Percentiles rank a stretch among this genome's conserved stretches.
Evolutionary conservation across 2,797 vertebrate species (phyloP).

Genomic region (Scomberomorus guttatus): DNA sequence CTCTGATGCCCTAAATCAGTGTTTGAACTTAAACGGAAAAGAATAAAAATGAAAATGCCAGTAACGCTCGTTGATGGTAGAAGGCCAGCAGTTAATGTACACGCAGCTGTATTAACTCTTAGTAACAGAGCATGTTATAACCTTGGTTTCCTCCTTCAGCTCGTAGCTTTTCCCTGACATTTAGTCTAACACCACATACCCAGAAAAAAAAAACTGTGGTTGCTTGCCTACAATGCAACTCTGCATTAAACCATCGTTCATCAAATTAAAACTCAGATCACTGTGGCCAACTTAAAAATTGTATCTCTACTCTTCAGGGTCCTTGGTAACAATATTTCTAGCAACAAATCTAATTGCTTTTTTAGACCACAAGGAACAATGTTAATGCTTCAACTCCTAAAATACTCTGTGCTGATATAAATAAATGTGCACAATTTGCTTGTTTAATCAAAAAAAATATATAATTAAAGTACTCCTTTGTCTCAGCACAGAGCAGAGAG

Average conservation of each 20-base stretch:
- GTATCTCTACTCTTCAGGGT: neutral
- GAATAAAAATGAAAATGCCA: too few relatives aligned
- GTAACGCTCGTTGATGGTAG: too few relatives aligned
- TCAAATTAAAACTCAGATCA: neutral
- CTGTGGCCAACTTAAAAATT: neutral
- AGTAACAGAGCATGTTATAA: too few relatives aligned
- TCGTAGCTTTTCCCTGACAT: neutral
- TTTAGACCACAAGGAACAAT: too few relatives aligned
- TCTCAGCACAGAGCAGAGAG: constrained; percentile 29
- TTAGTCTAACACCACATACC: neutral
- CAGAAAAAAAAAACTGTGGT: neutral
- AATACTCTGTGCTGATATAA: too few relatives aligned
- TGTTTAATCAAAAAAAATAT: neutral
- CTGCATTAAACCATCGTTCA: neutral
- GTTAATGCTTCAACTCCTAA: too few relatives aligned
- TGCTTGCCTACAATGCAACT: neutral
- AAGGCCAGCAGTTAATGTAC: neutral
- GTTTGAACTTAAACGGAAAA: too few relatives aligned
- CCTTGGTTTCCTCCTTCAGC: neutral
- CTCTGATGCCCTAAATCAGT: neutral
- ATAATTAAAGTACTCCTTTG: neutral
- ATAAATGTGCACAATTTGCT: neutral
- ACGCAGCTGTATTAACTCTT: neutral
- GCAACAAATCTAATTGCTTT: too few relatives aligned
- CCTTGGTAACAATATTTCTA: neutral